Evolutionary conservation across 2,797 vertebrate species (phyloP).

Genomic region (Sphaeramia orbicularis): DNA sequence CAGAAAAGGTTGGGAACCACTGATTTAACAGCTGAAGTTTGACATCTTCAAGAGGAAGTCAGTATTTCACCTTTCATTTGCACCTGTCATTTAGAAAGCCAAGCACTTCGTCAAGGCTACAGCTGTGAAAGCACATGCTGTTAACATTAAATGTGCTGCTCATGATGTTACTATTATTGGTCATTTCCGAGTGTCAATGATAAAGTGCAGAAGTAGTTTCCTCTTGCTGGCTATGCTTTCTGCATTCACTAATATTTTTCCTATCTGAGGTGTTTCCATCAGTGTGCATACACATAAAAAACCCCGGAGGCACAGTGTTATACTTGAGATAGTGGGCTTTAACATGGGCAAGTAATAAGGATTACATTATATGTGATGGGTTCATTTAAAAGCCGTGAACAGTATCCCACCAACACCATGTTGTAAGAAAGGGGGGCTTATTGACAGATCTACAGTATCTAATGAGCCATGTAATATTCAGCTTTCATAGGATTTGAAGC

Average conservation of each 20-base stretch:
- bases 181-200: not conserved
- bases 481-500: slow-evolving; percentile 23
- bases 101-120: slow-evolving; percentile 1
- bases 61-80: too few species aligned
- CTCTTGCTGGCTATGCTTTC: not conserved
- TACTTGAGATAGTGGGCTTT: not conserved
- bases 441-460: slow-evolving; percentile 13
- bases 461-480: slow-evolving; percentile 13
- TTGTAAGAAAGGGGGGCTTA: slow-evolving; percentile 8
- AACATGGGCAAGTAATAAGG: not conserved
- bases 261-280: not conserved
- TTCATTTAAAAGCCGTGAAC: slow-evolving; percentile 9
- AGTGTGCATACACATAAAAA: not conserved
- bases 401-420: not conserved
- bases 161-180: not conserved
- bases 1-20: too few species aligned
- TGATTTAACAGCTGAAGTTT: too few species aligned
- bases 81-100: too few species aligned
- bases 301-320: not conserved
- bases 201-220: slow-evolving; percentile 2
- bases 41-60: too few species aligned
- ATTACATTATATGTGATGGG: slow-evolving; percentile 1
- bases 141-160: not conserved
- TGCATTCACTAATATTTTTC: not conserved
- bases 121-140: not conserved